Percentiles rank a stretch among this genome's conserved stretches.
Evolutionary conservation across 2,888 invertebrate species (phyloP).

Genomic region (Resseliella maxima): DNA sequence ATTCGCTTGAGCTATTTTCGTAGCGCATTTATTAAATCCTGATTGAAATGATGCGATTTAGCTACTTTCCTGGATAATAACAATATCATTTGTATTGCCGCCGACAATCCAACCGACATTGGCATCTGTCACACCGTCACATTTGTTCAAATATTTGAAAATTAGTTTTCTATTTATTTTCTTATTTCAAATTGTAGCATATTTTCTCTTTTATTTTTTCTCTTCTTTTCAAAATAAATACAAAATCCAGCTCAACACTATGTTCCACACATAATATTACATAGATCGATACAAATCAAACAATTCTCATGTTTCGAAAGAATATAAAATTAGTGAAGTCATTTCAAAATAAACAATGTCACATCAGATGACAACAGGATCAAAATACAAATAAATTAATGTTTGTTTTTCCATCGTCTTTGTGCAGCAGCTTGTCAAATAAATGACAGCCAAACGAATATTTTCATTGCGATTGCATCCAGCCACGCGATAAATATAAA

Average conservation of each 20-base stretch:
- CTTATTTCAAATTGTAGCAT: background rate
- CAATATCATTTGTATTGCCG: background rate
- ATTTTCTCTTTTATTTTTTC: background rate
- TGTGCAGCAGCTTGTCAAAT: constrained; percentile 34
- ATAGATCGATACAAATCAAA: constrained; percentile 16
- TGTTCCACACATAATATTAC: no score
- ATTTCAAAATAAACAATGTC: constrained; percentile 18
- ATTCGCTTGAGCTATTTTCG: constrained; percentile 16
- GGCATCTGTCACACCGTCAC: background rate
- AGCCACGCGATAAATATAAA: background rate
- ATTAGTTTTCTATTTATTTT: constrained; percentile 27
- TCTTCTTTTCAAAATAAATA: background rate
- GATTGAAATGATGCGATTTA: background rate
- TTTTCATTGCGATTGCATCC: background rate
- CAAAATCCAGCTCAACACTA: background rate
- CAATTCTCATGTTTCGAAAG: background rate
- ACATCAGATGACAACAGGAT: constrained; percentile 38
- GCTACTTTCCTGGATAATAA: background rate
- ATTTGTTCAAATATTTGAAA: constrained; percentile 31
- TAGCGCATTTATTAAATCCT: background rate
- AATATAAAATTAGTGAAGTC: background rate
- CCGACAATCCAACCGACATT: background rate
- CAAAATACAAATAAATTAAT: constrained; percentile 21
- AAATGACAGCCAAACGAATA: constrained; percentile 12
- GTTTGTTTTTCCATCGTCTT: constrained; percentile 4